phyloP scores from a whole-genome alignment of 2,113 vertebrate species.

The Apaloderma vittatum region DNA sequence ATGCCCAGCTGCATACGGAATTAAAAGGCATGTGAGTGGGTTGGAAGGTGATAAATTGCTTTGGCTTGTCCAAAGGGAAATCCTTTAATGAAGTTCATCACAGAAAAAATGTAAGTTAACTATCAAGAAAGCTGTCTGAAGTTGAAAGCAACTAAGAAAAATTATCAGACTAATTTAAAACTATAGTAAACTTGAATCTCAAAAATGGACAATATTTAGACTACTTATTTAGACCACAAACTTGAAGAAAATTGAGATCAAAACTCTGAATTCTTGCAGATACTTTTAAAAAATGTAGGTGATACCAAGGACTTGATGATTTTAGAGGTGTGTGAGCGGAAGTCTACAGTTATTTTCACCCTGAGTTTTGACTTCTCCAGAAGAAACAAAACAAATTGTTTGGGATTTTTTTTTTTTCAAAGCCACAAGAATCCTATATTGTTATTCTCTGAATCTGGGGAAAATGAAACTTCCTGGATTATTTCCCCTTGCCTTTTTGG shows the following conservation, averaged over 20 bases:
- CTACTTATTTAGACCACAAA: neutral
- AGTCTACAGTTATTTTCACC: neutral
- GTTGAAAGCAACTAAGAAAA: neutral
- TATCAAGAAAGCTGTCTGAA: neutral
- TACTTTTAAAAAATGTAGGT: neutral
- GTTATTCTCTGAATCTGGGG: neutral
- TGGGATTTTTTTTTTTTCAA: neutral
- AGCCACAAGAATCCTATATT: neutral
- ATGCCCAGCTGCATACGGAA: neutral
- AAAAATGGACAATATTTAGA: neutral
- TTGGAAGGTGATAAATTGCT: neutral
- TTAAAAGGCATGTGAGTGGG: neutral
- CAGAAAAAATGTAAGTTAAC: neutral
- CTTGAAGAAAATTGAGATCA: neutral
- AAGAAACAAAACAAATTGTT: neutral
- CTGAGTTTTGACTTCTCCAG: neutral
- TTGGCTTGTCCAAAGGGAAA: neutral
- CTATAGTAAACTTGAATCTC: neutral
- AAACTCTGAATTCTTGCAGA: neutral
- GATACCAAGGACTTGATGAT: neutral
- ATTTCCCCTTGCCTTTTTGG: neutral
- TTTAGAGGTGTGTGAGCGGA: no score
- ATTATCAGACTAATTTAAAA: neutral
- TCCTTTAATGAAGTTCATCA: neutral
- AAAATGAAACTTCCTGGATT: neutral